phyloP scores from a whole-genome alignment of 1,140 invertebrate species.

The Drosophila funebris region DNA sequence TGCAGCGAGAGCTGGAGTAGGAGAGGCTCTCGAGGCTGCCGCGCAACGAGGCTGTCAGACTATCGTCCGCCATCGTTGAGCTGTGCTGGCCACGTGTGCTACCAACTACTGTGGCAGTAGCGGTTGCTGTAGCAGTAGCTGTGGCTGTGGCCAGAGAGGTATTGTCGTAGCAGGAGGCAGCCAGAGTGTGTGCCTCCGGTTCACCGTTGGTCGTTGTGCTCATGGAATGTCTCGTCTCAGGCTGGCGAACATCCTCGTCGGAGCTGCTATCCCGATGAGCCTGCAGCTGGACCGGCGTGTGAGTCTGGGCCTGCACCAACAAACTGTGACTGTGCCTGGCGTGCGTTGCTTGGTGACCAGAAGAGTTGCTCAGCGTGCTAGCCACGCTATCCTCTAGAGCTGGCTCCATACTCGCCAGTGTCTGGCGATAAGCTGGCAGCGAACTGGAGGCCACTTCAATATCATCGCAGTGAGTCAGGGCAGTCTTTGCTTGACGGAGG shows the following conservation, averaged over 20 bases:
- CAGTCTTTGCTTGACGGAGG: slow-evolving; percentile 16
- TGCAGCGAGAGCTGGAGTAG: slow-evolving; percentile 76
- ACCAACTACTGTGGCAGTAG: slow-evolving; percentile 56
- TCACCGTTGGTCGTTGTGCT: slow-evolving; percentile 66
- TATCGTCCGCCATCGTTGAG: slow-evolving; percentile 80
- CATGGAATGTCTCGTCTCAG: slow-evolving; percentile 60
- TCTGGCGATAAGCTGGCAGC: background rate
- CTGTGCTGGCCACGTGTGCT: slow-evolving; percentile 52
- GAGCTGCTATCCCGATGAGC: slow-evolving; percentile 19
- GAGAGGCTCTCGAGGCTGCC: slow-evolving; percentile 79
- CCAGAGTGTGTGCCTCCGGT: slow-evolving; percentile 45
- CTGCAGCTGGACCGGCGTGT: slow-evolving; percentile 41
- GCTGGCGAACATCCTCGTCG: background rate
- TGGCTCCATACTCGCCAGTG: background rate
- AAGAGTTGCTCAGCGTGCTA: slow-evolving; percentile 76
- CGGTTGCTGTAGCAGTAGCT: slow-evolving; percentile 58
- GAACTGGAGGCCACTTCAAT: slow-evolving; percentile 52
- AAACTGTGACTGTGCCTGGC: slow-evolving; percentile 59
- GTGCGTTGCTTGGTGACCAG: slow-evolving; percentile 33
- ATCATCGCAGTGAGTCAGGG: slow-evolving; percentile 38
- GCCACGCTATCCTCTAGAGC: slow-evolving; percentile 71
- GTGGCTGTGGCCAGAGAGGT: slow-evolving; percentile 55
- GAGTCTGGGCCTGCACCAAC: slow-evolving; percentile 71
- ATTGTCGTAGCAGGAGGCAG: slow-evolving; percentile 68
- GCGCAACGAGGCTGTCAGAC: slow-evolving; percentile 69